Percentiles rank a stretch among this genome's conserved stretches.
These are phyloP conservation scores for Bombus difficillimus DNA, from an alignment of 1,140 invertebrate genomes.

Conservation along the genomic window DNA sequence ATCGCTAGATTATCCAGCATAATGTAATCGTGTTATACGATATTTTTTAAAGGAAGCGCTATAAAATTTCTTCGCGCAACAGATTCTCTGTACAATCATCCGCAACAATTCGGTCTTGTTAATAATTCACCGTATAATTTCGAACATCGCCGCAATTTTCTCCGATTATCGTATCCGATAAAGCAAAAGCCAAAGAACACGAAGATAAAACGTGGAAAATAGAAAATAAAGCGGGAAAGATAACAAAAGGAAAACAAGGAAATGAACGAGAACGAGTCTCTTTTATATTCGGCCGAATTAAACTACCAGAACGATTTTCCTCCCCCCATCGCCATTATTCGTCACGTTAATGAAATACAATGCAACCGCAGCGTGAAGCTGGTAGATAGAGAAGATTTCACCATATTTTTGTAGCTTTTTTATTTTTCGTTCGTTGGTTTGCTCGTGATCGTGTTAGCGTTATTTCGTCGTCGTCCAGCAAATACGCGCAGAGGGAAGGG, in stretches of 20 bases:
- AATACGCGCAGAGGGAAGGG: not conserved
- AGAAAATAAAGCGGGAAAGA: not conserved
- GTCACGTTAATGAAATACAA: conserved; percentile 39
- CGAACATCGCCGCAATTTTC: not conserved
- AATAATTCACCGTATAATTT: not conserved
- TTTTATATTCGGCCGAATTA: conserved; percentile 40
- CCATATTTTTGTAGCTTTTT: not conserved
- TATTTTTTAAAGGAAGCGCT: not conserved
- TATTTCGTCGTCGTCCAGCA: conserved; percentile 26
- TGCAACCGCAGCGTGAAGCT: conserved; percentile 8
- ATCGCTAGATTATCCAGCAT: not conserved
- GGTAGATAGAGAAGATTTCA: not conserved
- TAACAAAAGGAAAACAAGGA: not conserved
- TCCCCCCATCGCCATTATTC: not conserved
- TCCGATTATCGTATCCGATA: not conserved
- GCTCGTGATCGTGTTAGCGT: conserved; percentile 2
- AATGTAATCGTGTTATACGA: not conserved
- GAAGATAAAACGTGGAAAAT: not conserved
- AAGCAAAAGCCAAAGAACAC: not conserved
- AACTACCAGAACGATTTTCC: conserved; percentile 27
- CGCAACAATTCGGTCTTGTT: not conserved
- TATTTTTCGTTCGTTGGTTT: not conserved
- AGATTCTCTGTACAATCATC: not conserved
- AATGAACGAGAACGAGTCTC: conserved; percentile 34
- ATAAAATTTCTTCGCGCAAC: not conserved